Percentiles rank a stretch among this genome's conserved stretches.
Conservation (phyloP, 2,888 invertebrate genomes). For the Trypoxylon attenuatum region DNA sequence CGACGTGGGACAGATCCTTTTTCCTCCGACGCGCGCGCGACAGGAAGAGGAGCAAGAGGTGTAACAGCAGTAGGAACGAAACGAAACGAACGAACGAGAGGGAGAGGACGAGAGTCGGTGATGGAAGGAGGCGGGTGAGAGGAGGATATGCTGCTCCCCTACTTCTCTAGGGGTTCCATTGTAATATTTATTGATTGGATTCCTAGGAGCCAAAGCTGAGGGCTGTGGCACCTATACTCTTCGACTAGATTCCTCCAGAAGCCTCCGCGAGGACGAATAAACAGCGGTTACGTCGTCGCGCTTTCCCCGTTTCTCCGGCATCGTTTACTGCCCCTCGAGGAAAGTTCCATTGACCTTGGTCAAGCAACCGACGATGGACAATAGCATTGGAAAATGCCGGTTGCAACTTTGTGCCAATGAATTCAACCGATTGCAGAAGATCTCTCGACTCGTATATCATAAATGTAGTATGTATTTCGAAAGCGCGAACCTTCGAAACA, state of each 20-base stretch:
- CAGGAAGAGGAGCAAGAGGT: constrained; percentile 49
- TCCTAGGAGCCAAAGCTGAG: constrained; percentile 66
- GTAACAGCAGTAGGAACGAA: no score
- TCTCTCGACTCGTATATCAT: no score
- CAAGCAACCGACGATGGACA: constrained; percentile 29
- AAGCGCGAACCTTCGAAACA: no score
- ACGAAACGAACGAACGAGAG: constrained; percentile 31
- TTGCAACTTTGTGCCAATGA: background rate
- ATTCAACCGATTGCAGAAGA: no score
- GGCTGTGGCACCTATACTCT: constrained; percentile 56
- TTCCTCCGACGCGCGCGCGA: constrained; percentile 51
- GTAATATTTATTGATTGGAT: constrained; percentile 75
- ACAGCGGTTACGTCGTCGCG: background rate
- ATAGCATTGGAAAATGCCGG: constrained; percentile 18
- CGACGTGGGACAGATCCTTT: constrained; percentile 58
- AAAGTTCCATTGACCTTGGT: constrained; percentile 41
- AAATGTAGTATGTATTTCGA: no score
- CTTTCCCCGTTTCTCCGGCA: background rate
- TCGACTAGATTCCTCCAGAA: constrained; percentile 53
- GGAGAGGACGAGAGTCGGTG: constrained; percentile 22
- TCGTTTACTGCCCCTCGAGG: background rate
- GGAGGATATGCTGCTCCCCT: constrained; percentile 63
- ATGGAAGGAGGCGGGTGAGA: constrained; percentile 39
- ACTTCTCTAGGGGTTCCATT: constrained; percentile 71
- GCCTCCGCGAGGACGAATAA: constrained; percentile 14